A percentile compares a stretch with the other conserved stretches of the same genome.
Evolutionary conservation across 2,888 invertebrate genomes (phyloP).

Genomic region (Drosophila rellima): DNA sequence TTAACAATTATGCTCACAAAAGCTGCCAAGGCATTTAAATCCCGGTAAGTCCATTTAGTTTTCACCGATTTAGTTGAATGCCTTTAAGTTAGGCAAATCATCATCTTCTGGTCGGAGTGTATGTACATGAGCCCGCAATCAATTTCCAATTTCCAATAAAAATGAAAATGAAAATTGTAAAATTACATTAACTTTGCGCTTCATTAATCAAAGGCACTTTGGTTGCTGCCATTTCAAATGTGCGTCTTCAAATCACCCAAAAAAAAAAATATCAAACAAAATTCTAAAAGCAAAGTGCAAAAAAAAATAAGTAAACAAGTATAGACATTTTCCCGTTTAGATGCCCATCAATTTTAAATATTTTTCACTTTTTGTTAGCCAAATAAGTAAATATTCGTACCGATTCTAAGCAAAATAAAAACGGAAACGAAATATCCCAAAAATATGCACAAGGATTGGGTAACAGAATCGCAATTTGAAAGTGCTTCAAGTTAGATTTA

Average conservation of each 20-base stretch:
- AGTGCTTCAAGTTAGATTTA: slow-evolving; percentile 26
- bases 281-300: slow-evolving; percentile 43
- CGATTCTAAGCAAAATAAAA: slow-evolving; percentile 32
- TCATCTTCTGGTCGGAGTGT: slow-evolving; percentile 10
- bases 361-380: slow-evolving; percentile 42
- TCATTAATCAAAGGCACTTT: slow-evolving; percentile 74
- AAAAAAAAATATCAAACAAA: slow-evolving; percentile 50
- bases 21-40: slow-evolving; percentile 75
- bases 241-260: slow-evolving; percentile 49
- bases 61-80: slow-evolving; percentile 33
- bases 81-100: slow-evolving; percentile 50
- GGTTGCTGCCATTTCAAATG: slow-evolving; percentile 42
- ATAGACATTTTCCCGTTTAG: slow-evolving; percentile 37
- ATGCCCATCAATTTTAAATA: slow-evolving; percentile 56
- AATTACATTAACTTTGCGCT: slow-evolving; percentile 69
- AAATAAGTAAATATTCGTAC: slow-evolving; percentile 49
- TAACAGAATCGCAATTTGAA: slow-evolving; percentile 7
- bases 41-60: slow-evolving; percentile 67
- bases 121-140: slow-evolving; percentile 46
- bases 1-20: slow-evolving; percentile 49
- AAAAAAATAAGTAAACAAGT: slow-evolving; percentile 12
- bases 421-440: slow-evolving; percentile 7
- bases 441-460: slow-evolving; percentile 11
- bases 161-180: slow-evolving; percentile 52
- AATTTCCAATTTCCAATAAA: slow-evolving; percentile 43